Percentiles rank a stretch among this genome's conserved stretches.
phyloP scores from a whole-genome alignment of 2,888 invertebrate genomes.

The Rhingia rostrata region DNA sequence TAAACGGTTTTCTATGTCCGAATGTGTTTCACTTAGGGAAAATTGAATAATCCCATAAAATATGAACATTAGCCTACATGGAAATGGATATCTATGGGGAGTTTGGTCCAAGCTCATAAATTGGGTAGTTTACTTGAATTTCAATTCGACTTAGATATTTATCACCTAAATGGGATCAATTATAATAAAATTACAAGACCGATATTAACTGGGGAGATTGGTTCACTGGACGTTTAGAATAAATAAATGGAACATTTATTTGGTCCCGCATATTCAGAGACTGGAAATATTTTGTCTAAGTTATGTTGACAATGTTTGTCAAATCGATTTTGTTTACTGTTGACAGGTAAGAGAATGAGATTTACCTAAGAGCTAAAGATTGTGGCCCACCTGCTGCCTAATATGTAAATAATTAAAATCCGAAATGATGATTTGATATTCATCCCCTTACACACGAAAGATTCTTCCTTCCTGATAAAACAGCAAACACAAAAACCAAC shows the following conservation, averaged over 20 bases:
- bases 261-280: too few relatives aligned
- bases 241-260: too few relatives aligned
- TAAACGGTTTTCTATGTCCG: conserved; percentile 8
- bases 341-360: too few relatives aligned
- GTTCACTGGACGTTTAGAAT: not conserved
- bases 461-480: not conserved
- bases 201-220: not conserved
- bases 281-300: too few relatives aligned
- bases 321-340: too few relatives aligned
- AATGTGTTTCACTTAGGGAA: conserved; percentile 29
- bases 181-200: conserved; percentile 20
- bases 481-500: not conserved
- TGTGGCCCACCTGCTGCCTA: too few relatives aligned
- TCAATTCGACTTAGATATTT: conserved; percentile 5
- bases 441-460: too few relatives aligned
- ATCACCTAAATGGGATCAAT: conserved; percentile 1
- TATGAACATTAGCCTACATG: conserved; percentile 8
- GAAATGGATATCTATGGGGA: not conserved
- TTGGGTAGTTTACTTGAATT: conserved; percentile 1
- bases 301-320: too few relatives aligned
- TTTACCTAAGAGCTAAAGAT: too few relatives aligned
- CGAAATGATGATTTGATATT: too few relatives aligned
- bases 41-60: conserved; percentile 29
- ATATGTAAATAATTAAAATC: too few relatives aligned
- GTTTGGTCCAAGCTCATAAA: not conserved